These are phyloP conservation scores for Thereva nobilitata DNA, from an alignment of 2,888 invertebrate species.

Conservation along the genomic window DNA sequence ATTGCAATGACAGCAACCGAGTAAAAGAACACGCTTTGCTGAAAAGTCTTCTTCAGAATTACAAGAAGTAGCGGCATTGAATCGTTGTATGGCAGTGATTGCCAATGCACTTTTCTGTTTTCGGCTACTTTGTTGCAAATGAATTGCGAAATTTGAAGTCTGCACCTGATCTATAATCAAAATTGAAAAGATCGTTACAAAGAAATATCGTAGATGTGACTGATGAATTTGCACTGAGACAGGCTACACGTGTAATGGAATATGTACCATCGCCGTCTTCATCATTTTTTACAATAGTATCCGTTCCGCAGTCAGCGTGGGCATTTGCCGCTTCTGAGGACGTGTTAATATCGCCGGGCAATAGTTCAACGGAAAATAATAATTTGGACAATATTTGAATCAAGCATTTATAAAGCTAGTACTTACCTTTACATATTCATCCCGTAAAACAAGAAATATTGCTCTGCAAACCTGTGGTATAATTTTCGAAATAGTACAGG, in stretches of 20 bases:
- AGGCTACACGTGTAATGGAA: background rate
- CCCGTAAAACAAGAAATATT: too few relatives aligned
- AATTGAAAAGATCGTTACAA: constrained; percentile 10
- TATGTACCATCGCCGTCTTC: constrained; percentile 3
- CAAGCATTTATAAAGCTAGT: too few relatives aligned
- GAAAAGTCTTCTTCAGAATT: background rate
- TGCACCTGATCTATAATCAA: constrained; percentile 5
- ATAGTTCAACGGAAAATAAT: background rate
- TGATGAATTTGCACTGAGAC: constrained; percentile 5
- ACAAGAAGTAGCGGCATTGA: background rate
- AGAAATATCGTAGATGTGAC: constrained; percentile 10
- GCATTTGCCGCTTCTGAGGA: background rate
- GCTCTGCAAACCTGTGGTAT: too few relatives aligned
- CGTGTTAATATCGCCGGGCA: background rate
- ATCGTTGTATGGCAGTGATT: background rate
- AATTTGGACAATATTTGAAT: background rate
- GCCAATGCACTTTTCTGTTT: too few relatives aligned
- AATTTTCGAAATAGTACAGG: too few relatives aligned
- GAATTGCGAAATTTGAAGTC: constrained; percentile 8
- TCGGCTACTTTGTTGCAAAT: too few relatives aligned
- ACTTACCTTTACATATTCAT: too few relatives aligned
- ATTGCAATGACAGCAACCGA: too few relatives aligned
- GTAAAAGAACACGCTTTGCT: background rate
- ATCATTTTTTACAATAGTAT: background rate
- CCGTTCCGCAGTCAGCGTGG: background rate